These are phyloP conservation scores for Hoplodrina ambigua DNA, from an alignment of 2,888 invertebrate genomes.

Conservation along the genomic window DNA sequence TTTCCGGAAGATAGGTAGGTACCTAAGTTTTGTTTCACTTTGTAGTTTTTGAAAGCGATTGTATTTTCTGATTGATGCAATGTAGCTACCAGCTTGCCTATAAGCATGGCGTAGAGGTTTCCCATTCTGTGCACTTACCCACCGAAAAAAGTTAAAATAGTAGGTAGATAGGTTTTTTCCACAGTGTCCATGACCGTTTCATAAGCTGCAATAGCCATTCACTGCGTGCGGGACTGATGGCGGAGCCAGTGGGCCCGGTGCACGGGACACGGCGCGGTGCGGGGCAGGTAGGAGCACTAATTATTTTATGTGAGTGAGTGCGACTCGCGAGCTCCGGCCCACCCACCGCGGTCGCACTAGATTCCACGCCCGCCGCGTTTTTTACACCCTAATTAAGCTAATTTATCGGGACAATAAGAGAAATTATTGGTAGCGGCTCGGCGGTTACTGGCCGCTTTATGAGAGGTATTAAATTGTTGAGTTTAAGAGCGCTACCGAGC, in stretches of 20 bases:
- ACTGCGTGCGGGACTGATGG: constrained; percentile 5
- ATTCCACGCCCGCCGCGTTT: constrained; percentile 84
- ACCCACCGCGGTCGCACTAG: constrained; percentile 86
- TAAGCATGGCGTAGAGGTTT: not conserved
- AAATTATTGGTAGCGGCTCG: constrained; percentile 81
- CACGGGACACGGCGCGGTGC: not conserved
- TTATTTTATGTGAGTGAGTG: constrained; percentile 39
- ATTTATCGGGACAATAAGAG: constrained; percentile 89
- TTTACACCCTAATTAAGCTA: constrained; percentile 90
- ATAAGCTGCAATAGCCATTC: not conserved
- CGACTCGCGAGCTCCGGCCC: constrained; percentile 67
- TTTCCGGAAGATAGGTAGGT: too few relatives aligned
- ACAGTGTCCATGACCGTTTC: not conserved
- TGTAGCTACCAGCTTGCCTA: too few relatives aligned
- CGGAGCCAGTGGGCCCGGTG: not conserved
- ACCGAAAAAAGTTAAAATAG: not conserved
- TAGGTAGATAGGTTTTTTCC: not conserved
- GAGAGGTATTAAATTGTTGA: constrained; percentile 85
- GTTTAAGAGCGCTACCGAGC: constrained; percentile 86
- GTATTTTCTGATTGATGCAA: too few relatives aligned
- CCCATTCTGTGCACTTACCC: not conserved
- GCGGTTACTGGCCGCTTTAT: constrained; percentile 83
- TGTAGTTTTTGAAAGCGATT: too few relatives aligned
- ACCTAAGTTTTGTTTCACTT: too few relatives aligned
- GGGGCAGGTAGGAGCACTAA: constrained; percentile 42